These are phyloP conservation scores for Oxygymnocypris stewartii DNA, from an alignment of 2,113 vertebrate genomes.

Conservation along the genomic window DNA sequence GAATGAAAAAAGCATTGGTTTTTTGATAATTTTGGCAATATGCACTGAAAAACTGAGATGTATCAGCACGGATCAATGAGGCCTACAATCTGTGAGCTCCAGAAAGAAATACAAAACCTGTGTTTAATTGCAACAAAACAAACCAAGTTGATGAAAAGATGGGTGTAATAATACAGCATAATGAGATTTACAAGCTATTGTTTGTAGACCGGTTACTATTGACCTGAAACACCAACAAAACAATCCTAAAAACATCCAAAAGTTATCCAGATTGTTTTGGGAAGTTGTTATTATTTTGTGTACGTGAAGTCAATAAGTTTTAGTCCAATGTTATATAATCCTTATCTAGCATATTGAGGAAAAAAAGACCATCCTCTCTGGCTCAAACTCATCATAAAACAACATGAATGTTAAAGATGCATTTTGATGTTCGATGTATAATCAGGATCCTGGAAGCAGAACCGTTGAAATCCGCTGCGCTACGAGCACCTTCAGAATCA, in stretches of 20 bases:
- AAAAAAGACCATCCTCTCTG: neutral
- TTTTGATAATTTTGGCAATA: neutral
- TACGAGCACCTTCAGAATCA: neutral
- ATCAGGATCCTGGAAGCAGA: neutral
- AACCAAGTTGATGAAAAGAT: too few species aligned
- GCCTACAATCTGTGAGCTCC: neutral
- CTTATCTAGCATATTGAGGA: neutral
- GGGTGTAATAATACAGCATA: neutral
- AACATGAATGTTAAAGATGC: constrained; percentile 2
- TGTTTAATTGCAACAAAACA: too few species aligned
- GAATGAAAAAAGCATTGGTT: neutral
- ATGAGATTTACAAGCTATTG: neutral
- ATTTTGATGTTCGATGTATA: neutral
- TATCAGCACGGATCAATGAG: neutral
- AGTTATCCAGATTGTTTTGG: neutral
- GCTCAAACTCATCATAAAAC: neutral
- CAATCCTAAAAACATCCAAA: too few species aligned
- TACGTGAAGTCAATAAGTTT: neutral
- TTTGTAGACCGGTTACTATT: neutral
- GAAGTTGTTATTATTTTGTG: neutral
- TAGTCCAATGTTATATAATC: neutral
- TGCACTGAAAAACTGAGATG: neutral
- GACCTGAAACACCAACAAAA: too few species aligned
- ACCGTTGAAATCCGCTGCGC: neutral
- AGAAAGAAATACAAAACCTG: too few species aligned